Evolutionary conservation across 1,140 invertebrate genomes (phyloP), one percentile per base, ranked within the genome.

Genomic region (Rhopalosiphum padi): DNA sequence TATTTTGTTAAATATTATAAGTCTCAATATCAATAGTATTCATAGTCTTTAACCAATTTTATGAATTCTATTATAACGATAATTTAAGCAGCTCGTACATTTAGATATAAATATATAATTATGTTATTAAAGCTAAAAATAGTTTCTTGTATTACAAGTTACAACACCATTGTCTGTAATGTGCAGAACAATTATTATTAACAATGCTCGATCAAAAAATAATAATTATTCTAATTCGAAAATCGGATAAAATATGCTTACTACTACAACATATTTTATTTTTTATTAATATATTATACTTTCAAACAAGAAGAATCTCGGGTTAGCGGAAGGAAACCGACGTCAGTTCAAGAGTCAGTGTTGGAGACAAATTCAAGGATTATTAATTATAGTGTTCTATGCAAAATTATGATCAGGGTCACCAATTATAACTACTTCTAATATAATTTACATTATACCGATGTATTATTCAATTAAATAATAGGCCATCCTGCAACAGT

Each of bases 281-380:
- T 85, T 37, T 83, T 23, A 21, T 41, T 83, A 23, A 23, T 21
- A 23, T 83, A 22, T 22, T 83, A 22, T 22, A 41, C 35, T 83
- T 41, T 35, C 22, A 25, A 8, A 43, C 22, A 43, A 41, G 60
- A 85, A 85, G 6, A 41, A 37, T 83, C 37, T 25, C 37, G 43
- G 41, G 22, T 85, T 85, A 25, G 41, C 83, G 37, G 83, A 85
- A 86, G 85, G 85, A 86, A 30, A 41, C 85, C 41, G 4, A n/a
- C 30, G 41, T 43, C 25, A 46, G 43, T 48, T 48, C 46, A 18
- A 15, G n/a, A n/a, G 86, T 51, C 86, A 35, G 46, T 15, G 86
- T 87, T 48, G 86, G 43, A 48, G 86, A 48, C 23, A 87, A 87
- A 87, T 87, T 51, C 86, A 87, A 87, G 86, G 86, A 48, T 87